These are phyloP conservation scores for Habroteleia sp. DNA, from an alignment of 2,888 invertebrate genomes.

Conservation along the genomic window DNA sequence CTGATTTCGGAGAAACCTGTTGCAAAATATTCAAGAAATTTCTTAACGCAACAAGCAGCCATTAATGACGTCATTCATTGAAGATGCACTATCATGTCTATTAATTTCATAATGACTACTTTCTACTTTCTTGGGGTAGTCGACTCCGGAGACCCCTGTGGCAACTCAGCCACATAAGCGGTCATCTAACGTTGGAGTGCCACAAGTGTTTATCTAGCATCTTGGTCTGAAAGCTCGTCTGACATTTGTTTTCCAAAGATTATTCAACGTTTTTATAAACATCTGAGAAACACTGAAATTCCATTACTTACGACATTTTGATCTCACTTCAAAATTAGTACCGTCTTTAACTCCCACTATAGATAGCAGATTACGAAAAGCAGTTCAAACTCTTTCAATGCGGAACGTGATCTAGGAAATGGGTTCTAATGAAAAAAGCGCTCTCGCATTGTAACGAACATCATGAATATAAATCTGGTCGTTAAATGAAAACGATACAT, in stretches of 20 bases:
- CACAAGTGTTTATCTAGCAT: slow-evolving; percentile 10
- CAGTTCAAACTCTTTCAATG: too few relatives aligned
- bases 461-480: slow-evolving; percentile 7
- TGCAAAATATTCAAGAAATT: slow-evolving; percentile 37
- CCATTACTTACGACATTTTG: slow-evolving; percentile 8
- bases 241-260: slow-evolving; percentile 13
- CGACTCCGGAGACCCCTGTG: slow-evolving; percentile 45
- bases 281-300: neutral
- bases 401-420: slow-evolving; percentile 9
- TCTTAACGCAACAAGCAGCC: slow-evolving; percentile 33
- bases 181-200: too few relatives aligned
- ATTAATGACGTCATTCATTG: slow-evolving; percentile 68
- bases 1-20: neutral
- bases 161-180: slow-evolving; percentile 17
- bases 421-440: slow-evolving; percentile 1
- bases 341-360: too few relatives aligned
- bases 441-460: slow-evolving; percentile 1
- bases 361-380: neutral
- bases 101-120: slow-evolving; percentile 76
- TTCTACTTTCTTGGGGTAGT: slow-evolving; percentile 71
- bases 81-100: slow-evolving; percentile 65
- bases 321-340: neutral
- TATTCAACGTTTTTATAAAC: slow-evolving; percentile 1
- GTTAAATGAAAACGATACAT: slow-evolving; percentile 38
- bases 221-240: neutral